Evolutionary conservation across 2,113 vertebrate species (phyloP).

Genomic region (Anolis carolinensis): DNA sequence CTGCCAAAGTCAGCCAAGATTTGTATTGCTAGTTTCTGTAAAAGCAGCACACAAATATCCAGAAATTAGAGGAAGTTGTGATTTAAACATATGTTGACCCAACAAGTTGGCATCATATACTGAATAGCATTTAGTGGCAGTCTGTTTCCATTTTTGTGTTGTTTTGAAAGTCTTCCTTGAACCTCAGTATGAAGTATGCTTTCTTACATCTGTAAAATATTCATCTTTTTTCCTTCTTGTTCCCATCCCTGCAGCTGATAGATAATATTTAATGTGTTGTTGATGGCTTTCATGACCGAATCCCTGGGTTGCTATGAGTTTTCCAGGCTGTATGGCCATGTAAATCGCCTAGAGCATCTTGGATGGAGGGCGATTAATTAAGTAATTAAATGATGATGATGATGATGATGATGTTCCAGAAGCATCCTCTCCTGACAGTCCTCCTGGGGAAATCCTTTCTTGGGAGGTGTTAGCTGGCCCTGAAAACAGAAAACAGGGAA

Average conservation of each 20-base stretch:
- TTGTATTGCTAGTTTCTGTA: neutral
- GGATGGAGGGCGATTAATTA: too few species aligned
- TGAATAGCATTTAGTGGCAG: neutral
- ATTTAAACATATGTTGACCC: neutral
- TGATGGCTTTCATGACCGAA: too few species aligned
- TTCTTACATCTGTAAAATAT: neutral
- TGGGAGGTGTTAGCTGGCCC: too few species aligned
- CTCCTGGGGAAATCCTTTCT: too few species aligned
- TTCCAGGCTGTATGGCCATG: too few species aligned
- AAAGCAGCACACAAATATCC: neutral
- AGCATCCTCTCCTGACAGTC: too few species aligned
- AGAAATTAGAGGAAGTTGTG: neutral
- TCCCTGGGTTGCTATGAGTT: too few species aligned
- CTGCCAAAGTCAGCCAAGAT: neutral
- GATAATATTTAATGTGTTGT: neutral
- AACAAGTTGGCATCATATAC: neutral
- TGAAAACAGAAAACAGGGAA: too few species aligned
- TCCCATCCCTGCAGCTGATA: neutral
- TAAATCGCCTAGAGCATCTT: too few species aligned
- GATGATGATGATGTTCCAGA: too few species aligned
- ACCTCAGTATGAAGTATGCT: neutral
- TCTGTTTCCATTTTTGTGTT: neutral
- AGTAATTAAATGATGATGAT: too few species aligned
- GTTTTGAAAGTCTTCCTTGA: neutral
- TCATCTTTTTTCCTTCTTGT: neutral